phyloP scores from a whole-genome alignment of 2,113 vertebrate genomes.

The Gopherus flavomarginatus region DNA sequence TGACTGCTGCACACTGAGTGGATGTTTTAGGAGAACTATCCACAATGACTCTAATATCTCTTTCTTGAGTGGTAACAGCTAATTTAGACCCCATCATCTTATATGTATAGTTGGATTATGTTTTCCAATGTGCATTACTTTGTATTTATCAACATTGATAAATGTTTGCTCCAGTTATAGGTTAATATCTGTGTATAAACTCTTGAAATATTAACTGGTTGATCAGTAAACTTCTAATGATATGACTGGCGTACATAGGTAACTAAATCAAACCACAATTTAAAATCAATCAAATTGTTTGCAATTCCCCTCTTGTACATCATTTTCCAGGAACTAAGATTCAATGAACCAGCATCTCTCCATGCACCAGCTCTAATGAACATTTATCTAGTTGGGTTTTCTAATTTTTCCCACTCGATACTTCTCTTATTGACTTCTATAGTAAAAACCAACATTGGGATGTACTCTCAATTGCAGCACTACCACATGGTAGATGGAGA shows the following conservation, averaged over 20 bases:
- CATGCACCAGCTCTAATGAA: neutral
- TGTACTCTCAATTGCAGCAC: neutral
- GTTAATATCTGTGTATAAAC: neutral
- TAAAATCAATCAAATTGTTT: neutral
- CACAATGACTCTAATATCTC: too few relatives aligned
- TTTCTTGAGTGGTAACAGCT: too few relatives aligned
- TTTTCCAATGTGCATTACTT: too few relatives aligned
- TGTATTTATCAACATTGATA: too few relatives aligned
- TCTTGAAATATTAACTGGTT: neutral
- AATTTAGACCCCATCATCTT: too few relatives aligned
- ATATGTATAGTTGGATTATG: too few relatives aligned
- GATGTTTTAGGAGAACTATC: too few relatives aligned
- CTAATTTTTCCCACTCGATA: neutral
- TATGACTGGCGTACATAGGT: neutral
- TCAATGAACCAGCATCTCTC: neutral
- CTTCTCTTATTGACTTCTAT: neutral
- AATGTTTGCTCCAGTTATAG: neutral
- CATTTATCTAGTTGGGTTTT: constrained; percentile 8
- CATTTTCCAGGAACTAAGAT: neutral
- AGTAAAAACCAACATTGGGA: neutral
- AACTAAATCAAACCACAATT: neutral
- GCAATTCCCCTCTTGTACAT: neutral
- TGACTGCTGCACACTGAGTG: too few relatives aligned
- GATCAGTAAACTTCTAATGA: neutral
- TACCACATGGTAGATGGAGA: neutral